Evolutionary conservation across 2,888 invertebrate genomes (phyloP).

Genomic region (Cheilosia scutellata): DNA sequence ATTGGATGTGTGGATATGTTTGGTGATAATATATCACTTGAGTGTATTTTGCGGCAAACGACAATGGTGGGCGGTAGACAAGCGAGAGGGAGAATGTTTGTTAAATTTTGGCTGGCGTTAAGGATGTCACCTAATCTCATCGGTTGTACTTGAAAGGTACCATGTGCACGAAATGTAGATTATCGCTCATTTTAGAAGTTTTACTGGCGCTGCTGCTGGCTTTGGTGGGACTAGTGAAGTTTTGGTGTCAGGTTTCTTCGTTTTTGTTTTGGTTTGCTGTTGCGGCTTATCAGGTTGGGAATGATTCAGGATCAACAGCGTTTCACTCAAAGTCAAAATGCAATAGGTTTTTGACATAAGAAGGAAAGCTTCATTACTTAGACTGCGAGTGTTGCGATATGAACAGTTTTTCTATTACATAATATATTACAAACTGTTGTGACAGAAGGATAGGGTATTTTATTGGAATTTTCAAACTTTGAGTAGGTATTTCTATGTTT

Average conservation of each 20-base stretch:
- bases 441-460: not conserved
- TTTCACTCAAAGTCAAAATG: constrained; percentile 72
- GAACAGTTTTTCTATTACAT: not conserved
- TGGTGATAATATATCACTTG: constrained; percentile 68
- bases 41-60: constrained; percentile 50
- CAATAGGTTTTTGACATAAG: constrained; percentile 40
- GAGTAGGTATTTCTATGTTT: too few species aligned
- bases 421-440: not conserved
- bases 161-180: constrained; percentile 74
- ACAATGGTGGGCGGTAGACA: constrained; percentile 19
- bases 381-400: not conserved
- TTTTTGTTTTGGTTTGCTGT: not conserved
- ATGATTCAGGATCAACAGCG: constrained; percentile 72
- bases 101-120: constrained; percentile 59
- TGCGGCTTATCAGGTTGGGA: constrained; percentile 45
- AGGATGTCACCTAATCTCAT: constrained; percentile 75
- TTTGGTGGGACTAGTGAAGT: constrained; percentile 19
- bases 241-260: constrained; percentile 21
- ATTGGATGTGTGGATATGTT: constrained; percentile 47
- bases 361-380: constrained; percentile 9
- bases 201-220: constrained; percentile 20
- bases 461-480: not conserved
- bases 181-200: constrained; percentile 75
- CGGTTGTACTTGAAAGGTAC: constrained; percentile 72
- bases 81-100: constrained; percentile 40